Evolutionary conservation across 2,797 vertebrate genomes (phyloP).

Genomic region (Gallirallus australis): DNA sequence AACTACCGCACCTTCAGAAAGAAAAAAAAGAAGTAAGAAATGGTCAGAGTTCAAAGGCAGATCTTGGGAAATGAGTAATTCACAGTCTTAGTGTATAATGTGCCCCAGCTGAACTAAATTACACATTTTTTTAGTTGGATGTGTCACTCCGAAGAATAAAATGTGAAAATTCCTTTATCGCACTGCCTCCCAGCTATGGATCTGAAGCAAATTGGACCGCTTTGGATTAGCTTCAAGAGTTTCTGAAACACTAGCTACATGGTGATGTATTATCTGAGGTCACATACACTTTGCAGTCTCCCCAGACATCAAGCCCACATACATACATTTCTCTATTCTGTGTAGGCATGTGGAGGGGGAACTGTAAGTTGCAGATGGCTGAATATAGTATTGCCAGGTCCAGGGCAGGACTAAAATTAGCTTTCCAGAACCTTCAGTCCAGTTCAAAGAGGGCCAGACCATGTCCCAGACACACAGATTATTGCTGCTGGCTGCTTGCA

Average conservation of each 20-base stretch:
- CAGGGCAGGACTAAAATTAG: slow-evolving; percentile 19
- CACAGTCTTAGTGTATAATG: background rate
- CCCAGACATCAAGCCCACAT: background rate
- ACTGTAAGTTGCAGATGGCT: slow-evolving; percentile 38
- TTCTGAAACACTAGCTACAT: slow-evolving; percentile 31
- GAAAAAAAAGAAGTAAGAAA: background rate
- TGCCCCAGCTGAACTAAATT: slow-evolving; percentile 28
- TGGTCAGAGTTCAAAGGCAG: slow-evolving; percentile 40
- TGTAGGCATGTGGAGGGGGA: slow-evolving; percentile 13
- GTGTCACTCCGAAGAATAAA: slow-evolving; percentile 19
- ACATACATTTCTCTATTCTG: slow-evolving; percentile 14
- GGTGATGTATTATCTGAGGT: slow-evolving; percentile 31
- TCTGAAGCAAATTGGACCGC: slow-evolving; percentile 32
- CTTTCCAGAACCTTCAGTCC: slow-evolving; percentile 33
- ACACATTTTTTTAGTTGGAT: slow-evolving; percentile 6
- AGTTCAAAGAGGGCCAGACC: background rate
- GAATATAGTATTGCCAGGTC: background rate
- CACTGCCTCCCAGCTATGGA: slow-evolving; percentile 1
- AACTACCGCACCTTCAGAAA: background rate
- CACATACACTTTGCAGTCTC: background rate
- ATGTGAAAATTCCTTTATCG: background rate
- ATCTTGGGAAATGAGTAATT: slow-evolving; percentile 44
- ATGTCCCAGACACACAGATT: background rate
- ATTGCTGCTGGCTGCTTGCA: background rate
- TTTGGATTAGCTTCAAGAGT: background rate